Base-by-base conservation (phyloP, 2,888 invertebrate genomes). In the Limenitis camilla region DNA sequence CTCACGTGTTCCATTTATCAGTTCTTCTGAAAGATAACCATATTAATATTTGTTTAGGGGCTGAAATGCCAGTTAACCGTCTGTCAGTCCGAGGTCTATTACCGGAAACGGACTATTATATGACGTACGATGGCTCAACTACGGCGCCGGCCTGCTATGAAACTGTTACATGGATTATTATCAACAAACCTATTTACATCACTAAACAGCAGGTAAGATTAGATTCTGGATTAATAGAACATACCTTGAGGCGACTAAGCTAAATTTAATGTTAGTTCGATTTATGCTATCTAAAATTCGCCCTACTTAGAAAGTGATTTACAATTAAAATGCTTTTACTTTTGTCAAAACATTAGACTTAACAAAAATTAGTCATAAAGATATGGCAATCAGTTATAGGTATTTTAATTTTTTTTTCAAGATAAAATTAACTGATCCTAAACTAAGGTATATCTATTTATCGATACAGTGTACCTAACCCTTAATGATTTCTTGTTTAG, bases 81-180 rank as follows among this genome's bases (percentile, higher is more conserved):
- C 87, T 98, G 66, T 96, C 96, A 41, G 93, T 98, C 48, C 90
- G 94, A 48, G 95, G 95, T 30, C 89, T 99, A 53, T 87, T 99
- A 58, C 98, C 99, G 5, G 94, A 95, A 68, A 98, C 97, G 42
- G 94, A 96, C 74, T 95, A 96, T 87, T 99, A 97, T 88, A 96
- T 99, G 93, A 99, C 99, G 49, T 99, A 98, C 82, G 97, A 98
- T 71, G 99, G 98, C 45, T 98, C 98, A 40, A 94, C 96, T 53
- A 98, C 98, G 49, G 96, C 96, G 79, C 99, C 99, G 4, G 96
- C 97, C 60, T 99, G 99, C 88, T 94, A 97, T 83, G 99, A 99
- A 87, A 98, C 98, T 28, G 98, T 98, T 84, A 98, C 98, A 69
- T 99, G 99, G 99, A 90, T 99, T 79, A 94, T 99, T 72, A 90